Conservation (phyloP, 2,797 vertebrate species). For the Vipera ursinii region DNA sequence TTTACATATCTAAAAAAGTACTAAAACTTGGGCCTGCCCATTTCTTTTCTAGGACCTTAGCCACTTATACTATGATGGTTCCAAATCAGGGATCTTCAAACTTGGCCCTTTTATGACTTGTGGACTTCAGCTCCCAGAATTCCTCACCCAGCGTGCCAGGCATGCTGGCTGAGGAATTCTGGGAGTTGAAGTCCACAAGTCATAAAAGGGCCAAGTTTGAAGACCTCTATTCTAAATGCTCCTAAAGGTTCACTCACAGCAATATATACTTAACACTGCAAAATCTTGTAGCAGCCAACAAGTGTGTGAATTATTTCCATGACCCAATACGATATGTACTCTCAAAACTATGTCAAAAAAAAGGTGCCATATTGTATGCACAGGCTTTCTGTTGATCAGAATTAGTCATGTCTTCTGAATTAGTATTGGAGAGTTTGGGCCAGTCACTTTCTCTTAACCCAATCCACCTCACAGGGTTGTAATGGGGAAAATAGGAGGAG, state of each 20-base stretch:
- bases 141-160: no score
- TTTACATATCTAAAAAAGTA: not conserved
- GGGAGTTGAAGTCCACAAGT: no score
- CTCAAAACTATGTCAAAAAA: not conserved
- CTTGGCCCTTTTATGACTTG: no score
- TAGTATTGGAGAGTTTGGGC: not conserved
- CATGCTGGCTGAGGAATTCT: no score
- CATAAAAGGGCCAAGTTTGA: no score
- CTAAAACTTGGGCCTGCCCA: not conserved
- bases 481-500: no score
- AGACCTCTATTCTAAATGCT: not conserved
- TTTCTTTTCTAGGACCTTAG: not conserved
- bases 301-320: not conserved
- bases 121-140: no score
- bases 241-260: not conserved
- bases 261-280: not conserved
- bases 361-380: not conserved
- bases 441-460: no score
- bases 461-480: no score
- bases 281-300: not conserved
- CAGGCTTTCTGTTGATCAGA: not conserved
- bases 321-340: not conserved
- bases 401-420: not conserved
- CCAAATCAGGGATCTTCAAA: no score
- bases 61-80: not conserved